These are phyloP conservation scores for Chascanopsetta lugubris DNA, from an alignment of 2,113 vertebrate genomes.

Conservation along the genomic window DNA sequence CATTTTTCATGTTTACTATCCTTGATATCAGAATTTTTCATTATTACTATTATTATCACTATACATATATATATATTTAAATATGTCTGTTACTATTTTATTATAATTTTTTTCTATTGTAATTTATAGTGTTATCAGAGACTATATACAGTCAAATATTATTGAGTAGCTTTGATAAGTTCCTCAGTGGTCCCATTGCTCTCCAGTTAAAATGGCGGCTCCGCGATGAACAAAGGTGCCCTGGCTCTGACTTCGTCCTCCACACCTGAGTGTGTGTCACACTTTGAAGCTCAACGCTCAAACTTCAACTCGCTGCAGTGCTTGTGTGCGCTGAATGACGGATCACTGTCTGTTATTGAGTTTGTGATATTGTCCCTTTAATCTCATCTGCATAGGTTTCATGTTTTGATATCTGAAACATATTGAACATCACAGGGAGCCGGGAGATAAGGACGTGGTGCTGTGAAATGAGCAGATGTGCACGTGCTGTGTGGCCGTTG, in stretches of 20 bases:
- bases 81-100: no score
- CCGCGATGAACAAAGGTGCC: no score
- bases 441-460: conserved; percentile 60
- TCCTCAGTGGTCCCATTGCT: no score
- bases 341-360: conserved; percentile 45
- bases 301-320: neutral
- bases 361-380: conserved; percentile 55
- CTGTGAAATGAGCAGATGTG: conserved; percentile 56
- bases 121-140: no score
- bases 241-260: neutral
- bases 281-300: neutral
- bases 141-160: no score
- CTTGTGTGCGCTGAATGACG: conserved; percentile 10
- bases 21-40: no score
- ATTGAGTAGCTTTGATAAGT: no score
- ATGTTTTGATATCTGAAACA: conserved; percentile 67
- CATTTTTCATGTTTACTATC: no score
- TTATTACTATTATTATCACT: no score
- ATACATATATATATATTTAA: no score
- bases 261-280: conserved; percentile 1
- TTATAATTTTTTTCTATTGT: no score
- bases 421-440: conserved; percentile 71
- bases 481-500: conserved; percentile 19
- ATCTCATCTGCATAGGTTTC: conserved; percentile 70
- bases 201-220: no score